Evolutionary conservation across 2,888 invertebrate genomes (phyloP).

Genomic region (Polietes domitor): DNA sequence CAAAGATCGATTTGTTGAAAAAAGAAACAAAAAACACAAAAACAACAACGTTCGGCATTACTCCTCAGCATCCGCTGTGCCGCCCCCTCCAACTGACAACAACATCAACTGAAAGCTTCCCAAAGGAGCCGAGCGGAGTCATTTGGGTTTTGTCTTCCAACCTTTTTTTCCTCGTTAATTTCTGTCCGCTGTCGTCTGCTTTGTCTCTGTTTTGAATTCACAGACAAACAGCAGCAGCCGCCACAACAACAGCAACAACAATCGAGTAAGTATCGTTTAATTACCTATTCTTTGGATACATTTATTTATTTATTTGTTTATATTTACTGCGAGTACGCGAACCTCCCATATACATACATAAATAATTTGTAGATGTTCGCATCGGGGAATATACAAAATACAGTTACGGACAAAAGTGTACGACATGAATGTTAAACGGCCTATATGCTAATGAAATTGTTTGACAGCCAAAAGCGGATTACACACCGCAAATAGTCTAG

Average conservation of each 20-base stretch:
- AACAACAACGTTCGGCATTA: not conserved
- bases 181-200: not conserved
- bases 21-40: not conserved
- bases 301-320: constrained; percentile 13
- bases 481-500: too few relatives aligned
- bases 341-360: constrained; percentile 18
- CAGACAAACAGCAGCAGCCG: too few relatives aligned
- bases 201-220: not conserved
- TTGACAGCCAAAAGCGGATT: too few relatives aligned
- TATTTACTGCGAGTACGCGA: not conserved
- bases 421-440: too few relatives aligned
- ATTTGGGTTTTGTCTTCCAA: not conserved
- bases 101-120: not conserved
- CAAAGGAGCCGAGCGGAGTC: too few relatives aligned
- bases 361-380: not conserved
- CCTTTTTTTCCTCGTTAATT: not conserved
- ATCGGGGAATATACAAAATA: too few relatives aligned
- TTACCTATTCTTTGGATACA: constrained; percentile 1
- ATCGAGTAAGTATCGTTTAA: constrained; percentile 24
- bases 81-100: not conserved
- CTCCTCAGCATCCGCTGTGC: not conserved
- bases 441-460: too few relatives aligned
- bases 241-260: constrained; percentile 10
- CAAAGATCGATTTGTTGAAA: not conserved
- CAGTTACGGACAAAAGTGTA: too few relatives aligned